Evolutionary conservation across 2,113 vertebrate species (phyloP), one percentile per base, ranked within the genome.

Genomic region (Illadopsis cleaveri): DNA sequence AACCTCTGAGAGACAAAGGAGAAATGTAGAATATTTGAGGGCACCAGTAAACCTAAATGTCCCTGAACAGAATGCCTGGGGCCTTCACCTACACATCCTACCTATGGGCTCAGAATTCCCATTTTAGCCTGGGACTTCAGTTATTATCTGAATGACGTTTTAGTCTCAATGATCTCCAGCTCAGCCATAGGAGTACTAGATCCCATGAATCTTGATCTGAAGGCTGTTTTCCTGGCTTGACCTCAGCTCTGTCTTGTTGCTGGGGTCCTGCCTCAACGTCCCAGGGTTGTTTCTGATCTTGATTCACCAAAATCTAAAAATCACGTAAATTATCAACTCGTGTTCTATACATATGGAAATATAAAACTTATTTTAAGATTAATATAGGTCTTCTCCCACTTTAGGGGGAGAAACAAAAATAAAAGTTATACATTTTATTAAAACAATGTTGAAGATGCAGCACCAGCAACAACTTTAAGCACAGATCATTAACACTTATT

Each of bases 401-500:
- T 35, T 23, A 20, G 3, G 5, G 11, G 2, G 0, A 4, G 0
- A 5, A 8, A 8, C 33, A 33, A 25, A 25, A 4, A 15, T 31
- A 48, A 40, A 54, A 53, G 0, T 40, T 31, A 15, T 9, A 24
- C 7, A 23, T 2, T 85, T 57, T 51, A 33, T 48, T 24, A 58
- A 35, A 65, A 31, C 5, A 31, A 2, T 27, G 9, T 75, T 61
- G 44, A 61, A 51, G 21, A 28, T 38, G 5, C 21, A 75, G 2
- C 2, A 5, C 9, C 1, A 3, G 2, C 15, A 33, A 30, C 17
- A 75, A 66, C 20, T 60, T 60, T 21, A 58, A 77, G 15, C 11
- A 40, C 3, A 51, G 56, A 42, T 61, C 13, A 61, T 56, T 47
- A 47, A 24, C 2, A 18, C 50, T 45, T 60, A 6, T 69, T 91